A percentile compares a stretch with the other conserved stretches of the same genome.
These are phyloP conservation scores for Seriola quinqueradiata DNA, from an alignment of 2,113 vertebrate species.

Conservation along the genomic window DNA sequence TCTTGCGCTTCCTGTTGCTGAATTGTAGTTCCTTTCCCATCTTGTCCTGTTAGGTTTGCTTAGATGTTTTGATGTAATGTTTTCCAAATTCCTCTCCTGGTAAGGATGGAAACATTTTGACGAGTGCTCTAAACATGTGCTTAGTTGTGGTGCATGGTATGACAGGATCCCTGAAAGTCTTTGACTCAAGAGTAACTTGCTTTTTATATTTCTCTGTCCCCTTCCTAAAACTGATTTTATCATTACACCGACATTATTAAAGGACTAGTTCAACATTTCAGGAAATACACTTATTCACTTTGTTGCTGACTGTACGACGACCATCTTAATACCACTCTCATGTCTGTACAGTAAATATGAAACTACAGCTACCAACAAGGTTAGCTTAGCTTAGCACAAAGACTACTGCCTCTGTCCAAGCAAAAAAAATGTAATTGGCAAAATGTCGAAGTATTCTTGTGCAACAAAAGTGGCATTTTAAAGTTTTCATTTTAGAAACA, in stretches of 20 bases:
- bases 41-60: conserved; percentile 3
- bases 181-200: conserved; percentile 1
- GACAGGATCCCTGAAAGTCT: not conserved
- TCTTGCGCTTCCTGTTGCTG: conserved; percentile 29
- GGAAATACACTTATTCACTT: not conserved
- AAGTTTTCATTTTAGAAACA: not conserved
- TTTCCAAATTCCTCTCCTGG: conserved; percentile 3
- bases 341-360: not conserved
- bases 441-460: not conserved
- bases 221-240: not conserved
- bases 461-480: not conserved
- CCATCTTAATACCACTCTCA: not conserved
- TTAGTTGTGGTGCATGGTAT: conserved; percentile 36
- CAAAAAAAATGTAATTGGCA: not conserved
- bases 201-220: not conserved
- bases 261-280: not conserved
- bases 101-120: conserved; percentile 32
- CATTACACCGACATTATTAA: not conserved
- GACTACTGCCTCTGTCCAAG: not conserved
- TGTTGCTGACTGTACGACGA: no score
- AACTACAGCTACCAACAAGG: not conserved
- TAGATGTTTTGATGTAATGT: not conserved
- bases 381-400: not conserved
- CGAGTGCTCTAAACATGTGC: conserved; percentile 14
- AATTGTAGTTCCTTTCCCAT: conserved; percentile 34